Evolutionary conservation across 2,888 invertebrate species (phyloP), one percentile per base, ranked within the genome.

Genomic region (Incurvaria masculella): DNA sequence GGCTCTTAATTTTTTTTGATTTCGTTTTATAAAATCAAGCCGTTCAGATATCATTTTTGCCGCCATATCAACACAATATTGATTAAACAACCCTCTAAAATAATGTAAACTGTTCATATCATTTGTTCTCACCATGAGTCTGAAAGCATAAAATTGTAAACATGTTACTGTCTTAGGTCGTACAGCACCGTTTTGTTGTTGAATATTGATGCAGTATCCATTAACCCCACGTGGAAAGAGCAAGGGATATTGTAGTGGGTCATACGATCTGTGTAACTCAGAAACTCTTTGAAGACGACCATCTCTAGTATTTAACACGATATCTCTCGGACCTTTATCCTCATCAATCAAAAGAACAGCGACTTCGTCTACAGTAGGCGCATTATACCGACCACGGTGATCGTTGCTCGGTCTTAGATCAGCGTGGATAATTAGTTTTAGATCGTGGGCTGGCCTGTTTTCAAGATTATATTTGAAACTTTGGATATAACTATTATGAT

Each of bases 181-280:
- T 33, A 43, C 41, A 33, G 27, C 45, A 42, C 47, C 48, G 51
- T 56, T 38, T 17, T 46, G 40, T 23, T 53, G 51, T 40, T 46
- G 47, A 10, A 55, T 51, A 21, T 52, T 47, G 14, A 58, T 41
- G 18, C 51, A 42, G 51, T 51, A 51, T 17, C 51, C 50, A 39
- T 52, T 48, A 3, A 51, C 20, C 6, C 48, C 52, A 18, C 26
- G 17, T 2, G 20, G 19, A 42, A 50, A 48, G 26, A 51, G 10
- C 21, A 52, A 33, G 16, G 52, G 50, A 52, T 70, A 70, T 46
- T 61, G 57, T 21, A 68, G 52, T 21, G 64, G 54, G 47, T 68
- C 64, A 48, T 60, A 61, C 18, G 57, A 54, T 26, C 57, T 49
- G 33, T 59, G 59, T 8, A 50, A 52, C 45, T 60, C 57, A 33